Conservation (phyloP, 1,140 invertebrate species). For the Chironomus tepperi region DNA sequence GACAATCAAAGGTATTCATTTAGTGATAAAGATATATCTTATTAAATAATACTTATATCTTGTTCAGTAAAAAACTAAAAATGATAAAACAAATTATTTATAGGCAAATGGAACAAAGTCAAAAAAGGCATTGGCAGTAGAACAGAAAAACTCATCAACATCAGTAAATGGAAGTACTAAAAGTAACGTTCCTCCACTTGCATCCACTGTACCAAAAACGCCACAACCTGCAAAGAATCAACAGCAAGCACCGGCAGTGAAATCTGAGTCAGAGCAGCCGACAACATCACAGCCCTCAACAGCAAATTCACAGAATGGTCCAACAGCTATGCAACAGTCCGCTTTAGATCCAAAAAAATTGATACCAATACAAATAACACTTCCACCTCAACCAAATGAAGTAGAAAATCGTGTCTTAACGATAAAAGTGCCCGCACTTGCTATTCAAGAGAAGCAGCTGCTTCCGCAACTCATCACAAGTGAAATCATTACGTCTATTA, state of each 20-base stretch:
- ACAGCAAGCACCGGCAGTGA: slow-evolving; percentile 29
- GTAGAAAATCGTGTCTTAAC: slow-evolving; percentile 60
- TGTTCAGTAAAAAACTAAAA: background rate
- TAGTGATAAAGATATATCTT: no score
- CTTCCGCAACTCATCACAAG: slow-evolving; percentile 56
- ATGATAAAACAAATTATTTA: background rate
- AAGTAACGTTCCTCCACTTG: slow-evolving; percentile 32
- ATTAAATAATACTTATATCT: no score
- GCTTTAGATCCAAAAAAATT: slow-evolving; percentile 39
- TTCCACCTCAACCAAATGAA: slow-evolving; percentile 39
- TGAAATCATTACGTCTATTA: slow-evolving; percentile 75
- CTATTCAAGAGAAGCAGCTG: slow-evolving; percentile 59
- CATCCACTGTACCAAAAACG: slow-evolving; percentile 37
- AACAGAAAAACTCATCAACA: background rate
- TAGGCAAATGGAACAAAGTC: slow-evolving; percentile 26
- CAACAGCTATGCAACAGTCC: slow-evolving; percentile 37
- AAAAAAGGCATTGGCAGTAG: slow-evolving; percentile 17
- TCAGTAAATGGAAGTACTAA: slow-evolving; percentile 27
- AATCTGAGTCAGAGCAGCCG: slow-evolving; percentile 25
- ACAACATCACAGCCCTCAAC: slow-evolving; percentile 23
- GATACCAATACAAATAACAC: slow-evolving; percentile 44
- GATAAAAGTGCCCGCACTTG: slow-evolving; percentile 75
- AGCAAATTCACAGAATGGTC: slow-evolving; percentile 30
- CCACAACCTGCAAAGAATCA: background rate
- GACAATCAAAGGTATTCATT: slow-evolving; percentile 34